Percentiles rank a stretch among this genome's conserved stretches.
phyloP scores from a whole-genome alignment of 1,140 invertebrate genomes.

The Drosophila repletoides region DNA sequence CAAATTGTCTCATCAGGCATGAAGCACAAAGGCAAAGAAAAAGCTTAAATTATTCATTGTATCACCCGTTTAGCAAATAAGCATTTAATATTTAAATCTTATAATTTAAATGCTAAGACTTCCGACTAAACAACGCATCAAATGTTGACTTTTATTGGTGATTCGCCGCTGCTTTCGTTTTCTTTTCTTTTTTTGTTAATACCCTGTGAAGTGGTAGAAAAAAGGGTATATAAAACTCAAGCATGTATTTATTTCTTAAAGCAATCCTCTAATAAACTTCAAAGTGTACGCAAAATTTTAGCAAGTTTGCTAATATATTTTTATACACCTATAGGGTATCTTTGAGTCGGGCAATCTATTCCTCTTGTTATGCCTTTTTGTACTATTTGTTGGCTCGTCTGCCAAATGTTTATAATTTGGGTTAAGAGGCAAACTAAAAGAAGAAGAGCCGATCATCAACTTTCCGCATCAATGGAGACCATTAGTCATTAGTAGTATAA shows the following conservation, averaged over 20 bases:
- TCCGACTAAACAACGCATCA: constrained; percentile 4
- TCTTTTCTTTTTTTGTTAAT: too few relatives aligned
- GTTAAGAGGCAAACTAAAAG: constrained; percentile 40
- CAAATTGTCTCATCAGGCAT: constrained; percentile 14
- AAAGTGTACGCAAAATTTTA: too few relatives aligned
- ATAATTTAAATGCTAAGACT: background rate
- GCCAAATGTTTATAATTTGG: constrained; percentile 45
- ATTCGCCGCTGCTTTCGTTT: background rate
- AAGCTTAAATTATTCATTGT: background rate
- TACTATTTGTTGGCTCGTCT: constrained; percentile 25
- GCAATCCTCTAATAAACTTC: too few relatives aligned
- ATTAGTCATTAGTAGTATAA: constrained; percentile 37
- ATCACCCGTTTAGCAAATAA: background rate
- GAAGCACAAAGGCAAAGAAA: constrained; percentile 25
- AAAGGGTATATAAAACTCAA: too few relatives aligned
- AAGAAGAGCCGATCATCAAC: constrained; percentile 16
- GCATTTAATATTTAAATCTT: constrained; percentile 1
- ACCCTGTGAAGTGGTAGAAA: too few relatives aligned
- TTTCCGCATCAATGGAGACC: constrained; percentile 21
- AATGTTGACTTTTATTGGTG: constrained; percentile 8
- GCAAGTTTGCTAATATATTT: too few relatives aligned
- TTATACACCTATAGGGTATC: too few relatives aligned
- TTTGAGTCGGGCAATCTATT: too few relatives aligned
- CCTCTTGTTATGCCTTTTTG: too few relatives aligned
- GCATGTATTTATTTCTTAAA: too few relatives aligned